phyloP scores from a whole-genome alignment of 1,140 invertebrate genomes.

The Hylaeus anthracinus region DNA sequence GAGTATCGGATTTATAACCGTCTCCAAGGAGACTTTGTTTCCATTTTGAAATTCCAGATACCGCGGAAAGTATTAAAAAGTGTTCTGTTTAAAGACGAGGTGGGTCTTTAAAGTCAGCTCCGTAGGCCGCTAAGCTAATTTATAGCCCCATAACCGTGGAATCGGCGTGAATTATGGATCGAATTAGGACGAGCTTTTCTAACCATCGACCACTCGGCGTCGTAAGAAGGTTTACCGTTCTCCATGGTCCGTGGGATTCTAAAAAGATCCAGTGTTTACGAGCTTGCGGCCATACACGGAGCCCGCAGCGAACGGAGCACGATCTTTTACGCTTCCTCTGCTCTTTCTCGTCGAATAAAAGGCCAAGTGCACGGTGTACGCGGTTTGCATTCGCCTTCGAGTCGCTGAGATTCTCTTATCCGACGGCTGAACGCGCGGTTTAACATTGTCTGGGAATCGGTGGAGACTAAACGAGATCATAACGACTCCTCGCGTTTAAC shows the following conservation, averaged over 20 bases:
- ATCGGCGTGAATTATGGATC: conserved; percentile 41
- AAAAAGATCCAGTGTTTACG: conserved; percentile 26
- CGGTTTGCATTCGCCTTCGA: conserved; percentile 6
- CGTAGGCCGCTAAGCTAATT: conserved; percentile 1
- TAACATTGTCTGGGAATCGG: not conserved
- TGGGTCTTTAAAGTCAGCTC: too few relatives aligned
- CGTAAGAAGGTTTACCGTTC: conserved; percentile 13
- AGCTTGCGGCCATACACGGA: not conserved
- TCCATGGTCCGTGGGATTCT: not conserved
- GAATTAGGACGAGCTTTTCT: conserved; percentile 16
- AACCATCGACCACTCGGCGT: not conserved
- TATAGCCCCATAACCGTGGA: not conserved
- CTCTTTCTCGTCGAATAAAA: conserved; percentile 1
- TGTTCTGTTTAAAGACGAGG: too few relatives aligned
- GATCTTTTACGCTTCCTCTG: not conserved
- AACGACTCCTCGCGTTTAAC: conserved; percentile 22
- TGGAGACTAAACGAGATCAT: conserved; percentile 16
- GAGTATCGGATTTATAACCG: too few relatives aligned
- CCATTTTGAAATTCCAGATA: too few relatives aligned
- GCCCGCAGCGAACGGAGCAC: not conserved
- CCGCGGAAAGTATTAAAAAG: too few relatives aligned
- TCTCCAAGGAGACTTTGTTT: too few relatives aligned
- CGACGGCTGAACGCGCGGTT: not conserved
- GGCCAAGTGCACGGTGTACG: not conserved
- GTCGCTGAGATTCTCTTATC: not conserved